phyloP scores from a whole-genome alignment of 2,113 vertebrate species.

The Grus americana region DNA sequence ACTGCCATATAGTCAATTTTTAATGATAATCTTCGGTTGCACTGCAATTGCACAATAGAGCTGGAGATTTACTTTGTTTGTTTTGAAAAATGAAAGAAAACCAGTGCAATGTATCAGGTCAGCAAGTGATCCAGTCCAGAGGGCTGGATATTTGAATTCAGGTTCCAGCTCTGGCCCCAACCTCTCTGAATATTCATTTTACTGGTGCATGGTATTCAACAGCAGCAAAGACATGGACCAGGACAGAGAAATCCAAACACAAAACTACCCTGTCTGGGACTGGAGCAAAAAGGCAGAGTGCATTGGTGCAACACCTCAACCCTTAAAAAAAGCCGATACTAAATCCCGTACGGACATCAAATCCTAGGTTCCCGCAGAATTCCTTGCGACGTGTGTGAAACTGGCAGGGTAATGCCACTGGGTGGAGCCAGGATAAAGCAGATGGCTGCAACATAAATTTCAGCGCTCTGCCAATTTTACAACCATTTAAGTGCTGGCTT shows the following conservation, averaged over 20 bases:
- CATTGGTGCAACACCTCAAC: accelerated
- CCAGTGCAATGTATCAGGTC: not conserved
- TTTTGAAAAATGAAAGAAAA: not conserved
- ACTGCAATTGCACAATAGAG: not conserved
- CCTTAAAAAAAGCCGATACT: not conserved
- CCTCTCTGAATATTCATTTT: not conserved
- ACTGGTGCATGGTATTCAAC: accelerated
- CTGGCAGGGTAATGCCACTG: slow-evolving; percentile 15
- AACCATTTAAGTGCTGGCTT: not conserved
- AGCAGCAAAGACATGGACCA: accelerated
- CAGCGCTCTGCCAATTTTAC: not conserved
- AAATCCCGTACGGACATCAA: accelerated
- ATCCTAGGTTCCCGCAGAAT: accelerated
- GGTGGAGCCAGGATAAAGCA: slow-evolving; percentile 43
- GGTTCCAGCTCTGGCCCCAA: not conserved
- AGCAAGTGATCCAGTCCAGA: not conserved
- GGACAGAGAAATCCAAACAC: not conserved
- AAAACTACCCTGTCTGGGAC: too few species aligned
- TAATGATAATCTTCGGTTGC: not conserved
- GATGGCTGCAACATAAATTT: not conserved
- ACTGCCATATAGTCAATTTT: not conserved
- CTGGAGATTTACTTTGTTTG: not conserved
- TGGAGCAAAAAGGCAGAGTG: not conserved
- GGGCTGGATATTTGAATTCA: not conserved
- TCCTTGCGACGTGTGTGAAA: not conserved